Conservation (phyloP, 2,888 invertebrate species). For the Hydraecia micacea region DNA sequence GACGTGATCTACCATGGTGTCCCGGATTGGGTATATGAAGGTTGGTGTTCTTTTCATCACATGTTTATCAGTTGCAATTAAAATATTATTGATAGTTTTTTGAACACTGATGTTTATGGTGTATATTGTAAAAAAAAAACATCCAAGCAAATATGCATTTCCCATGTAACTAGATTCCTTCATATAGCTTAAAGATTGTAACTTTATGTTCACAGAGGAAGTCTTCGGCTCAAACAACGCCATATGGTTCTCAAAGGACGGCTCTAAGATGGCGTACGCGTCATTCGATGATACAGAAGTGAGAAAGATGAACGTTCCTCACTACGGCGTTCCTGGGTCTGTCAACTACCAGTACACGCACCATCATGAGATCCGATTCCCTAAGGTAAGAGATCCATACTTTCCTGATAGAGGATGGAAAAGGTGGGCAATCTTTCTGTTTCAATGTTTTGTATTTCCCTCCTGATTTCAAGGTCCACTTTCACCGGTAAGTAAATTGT, state of each 20-base stretch:
- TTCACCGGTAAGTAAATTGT: not conserved
- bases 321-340: constrained; percentile 94
- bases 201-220: constrained; percentile 93
- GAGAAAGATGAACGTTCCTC: constrained; percentile 93
- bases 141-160: too few species aligned
- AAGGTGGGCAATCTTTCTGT: not conserved
- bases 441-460: not conserved
- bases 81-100: not conserved
- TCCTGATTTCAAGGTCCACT: not conserved
- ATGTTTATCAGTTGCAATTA: too few species aligned
- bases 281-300: constrained; percentile 94
- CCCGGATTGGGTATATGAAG: constrained; percentile 99
- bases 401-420: not conserved
- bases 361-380: constrained; percentile 94
- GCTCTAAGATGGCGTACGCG: constrained; percentile 94
- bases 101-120: not conserved
- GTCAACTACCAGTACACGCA: constrained; percentile 94
- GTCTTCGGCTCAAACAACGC: constrained; percentile 96
- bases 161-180: not conserved
- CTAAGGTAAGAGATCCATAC: constrained; percentile 91
- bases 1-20: constrained; percentile 95
- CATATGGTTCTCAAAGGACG: constrained; percentile 96
- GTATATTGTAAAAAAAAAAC: not conserved
- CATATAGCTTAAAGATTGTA: not conserved
- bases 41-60: constrained; percentile 82